A percentile compares a stretch with the other conserved stretches of the same genome.
phyloP scores from a whole-genome alignment of 2,113 vertebrate species.

The Limnothrissa miodon region DNA sequence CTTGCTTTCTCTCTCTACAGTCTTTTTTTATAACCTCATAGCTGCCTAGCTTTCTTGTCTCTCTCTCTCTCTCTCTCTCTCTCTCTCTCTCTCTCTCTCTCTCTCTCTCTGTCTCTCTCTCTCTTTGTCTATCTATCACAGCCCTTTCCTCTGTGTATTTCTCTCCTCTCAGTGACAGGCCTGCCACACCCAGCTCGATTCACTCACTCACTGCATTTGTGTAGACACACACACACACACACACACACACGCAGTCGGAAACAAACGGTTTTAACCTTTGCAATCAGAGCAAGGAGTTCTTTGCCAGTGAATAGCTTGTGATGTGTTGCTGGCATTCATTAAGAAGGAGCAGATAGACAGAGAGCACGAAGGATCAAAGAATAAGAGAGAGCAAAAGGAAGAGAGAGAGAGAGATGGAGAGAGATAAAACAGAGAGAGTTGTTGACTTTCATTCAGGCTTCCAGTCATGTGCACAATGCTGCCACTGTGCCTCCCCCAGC shows the following conservation, averaged over 20 bases:
- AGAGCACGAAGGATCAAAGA: neutral
- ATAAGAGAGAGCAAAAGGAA: neutral
- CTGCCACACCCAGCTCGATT: neutral
- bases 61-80: neutral
- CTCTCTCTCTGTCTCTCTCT: neutral
- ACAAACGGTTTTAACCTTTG: conserved; percentile 15
- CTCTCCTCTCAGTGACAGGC: neutral
- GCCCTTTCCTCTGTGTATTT: neutral
- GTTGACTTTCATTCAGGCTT: neutral
- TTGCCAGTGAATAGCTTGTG: neutral
- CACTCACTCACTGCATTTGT: neutral
- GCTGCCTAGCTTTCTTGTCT: neutral
- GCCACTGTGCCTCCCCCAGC: conserved; percentile 19
- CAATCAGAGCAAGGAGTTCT: conserved; percentile 23
- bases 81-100: neutral
- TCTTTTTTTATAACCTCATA: conserved; percentile 22
- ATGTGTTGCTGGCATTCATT: conserved; percentile 1
- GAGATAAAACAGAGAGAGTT: neutral
- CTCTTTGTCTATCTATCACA: neutral
- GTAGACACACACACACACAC: conserved; percentile 3
- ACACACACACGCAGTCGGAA: neutral
- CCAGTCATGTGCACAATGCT: neutral
- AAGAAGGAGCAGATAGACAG: neutral
- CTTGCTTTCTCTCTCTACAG: neutral
- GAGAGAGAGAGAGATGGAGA: neutral